These are phyloP conservation scores for Shargacucullia verbasci DNA, from an alignment of 2,888 invertebrate species.

Conservation along the genomic window DNA sequence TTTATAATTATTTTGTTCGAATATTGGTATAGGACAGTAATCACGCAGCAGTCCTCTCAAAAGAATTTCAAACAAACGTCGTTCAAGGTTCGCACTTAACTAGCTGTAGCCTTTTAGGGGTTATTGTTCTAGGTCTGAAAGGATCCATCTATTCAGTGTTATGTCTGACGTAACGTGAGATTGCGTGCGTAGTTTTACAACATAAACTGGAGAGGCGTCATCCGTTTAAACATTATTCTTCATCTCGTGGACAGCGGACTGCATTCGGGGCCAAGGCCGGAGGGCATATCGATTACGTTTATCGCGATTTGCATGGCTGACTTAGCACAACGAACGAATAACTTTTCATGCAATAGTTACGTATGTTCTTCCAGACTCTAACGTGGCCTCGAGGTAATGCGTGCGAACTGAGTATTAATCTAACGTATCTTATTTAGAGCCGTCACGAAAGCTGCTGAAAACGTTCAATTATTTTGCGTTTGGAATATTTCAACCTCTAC, in stretches of 20 bases:
- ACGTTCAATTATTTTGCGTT: slow-evolving; percentile 19
- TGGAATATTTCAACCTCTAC: slow-evolving; percentile 10
- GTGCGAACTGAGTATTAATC: slow-evolving; percentile 29
- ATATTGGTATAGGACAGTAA: too few relatives aligned
- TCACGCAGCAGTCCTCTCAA: background rate
- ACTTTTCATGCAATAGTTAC: slow-evolving; percentile 47
- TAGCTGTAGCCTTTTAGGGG: slow-evolving; percentile 18
- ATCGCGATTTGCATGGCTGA: slow-evolving; percentile 74
- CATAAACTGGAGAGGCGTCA: slow-evolving; percentile 64
- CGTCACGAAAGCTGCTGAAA: slow-evolving; percentile 44
- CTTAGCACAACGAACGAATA: slow-evolving; percentile 53
- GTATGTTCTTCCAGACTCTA: slow-evolving; percentile 8
- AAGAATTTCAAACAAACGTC: background rate
- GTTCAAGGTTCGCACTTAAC: slow-evolving; percentile 21
- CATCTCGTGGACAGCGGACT: slow-evolving; percentile 72
- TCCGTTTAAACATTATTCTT: slow-evolving; percentile 75
- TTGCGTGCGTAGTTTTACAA: slow-evolving; percentile 70
- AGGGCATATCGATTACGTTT: slow-evolving; percentile 79
- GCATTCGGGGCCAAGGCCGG: slow-evolving; percentile 83
- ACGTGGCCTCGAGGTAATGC: slow-evolving; percentile 36
- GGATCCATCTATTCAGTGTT: slow-evolving; percentile 58
- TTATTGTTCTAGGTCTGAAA: slow-evolving; percentile 51
- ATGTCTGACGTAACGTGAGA: slow-evolving; percentile 48
- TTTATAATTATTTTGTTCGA: too few relatives aligned
- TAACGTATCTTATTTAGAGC: slow-evolving; percentile 23